Base-by-base conservation (phyloP, 2,888 invertebrate species). In the Sericinus montela region DNA sequence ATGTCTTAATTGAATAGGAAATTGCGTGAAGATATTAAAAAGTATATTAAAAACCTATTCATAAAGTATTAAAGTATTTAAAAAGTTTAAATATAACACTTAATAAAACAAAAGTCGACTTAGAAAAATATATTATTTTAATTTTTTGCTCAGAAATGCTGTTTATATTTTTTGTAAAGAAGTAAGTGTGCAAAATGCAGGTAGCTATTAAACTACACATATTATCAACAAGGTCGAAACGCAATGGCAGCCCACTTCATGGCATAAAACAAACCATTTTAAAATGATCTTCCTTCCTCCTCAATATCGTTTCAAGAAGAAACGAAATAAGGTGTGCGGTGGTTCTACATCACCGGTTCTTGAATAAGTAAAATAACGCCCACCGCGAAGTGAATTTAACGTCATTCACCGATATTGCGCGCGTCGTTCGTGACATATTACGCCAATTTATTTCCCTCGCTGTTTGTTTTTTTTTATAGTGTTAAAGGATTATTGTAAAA, bases 351-450 rank as follows among this genome's bases (percentile, higher is more conserved):
- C 65, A 69, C 52, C 75, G 72, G 82, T 59, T 55, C 43, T 42
- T 42, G 54, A 66, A 63, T 60, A 72, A 67, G 77, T 78, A 75
- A 80, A 80, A 67, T 75, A 63, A 69, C 72, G 71, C 64, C 66
- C 68, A 66, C 69, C 62, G 48, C 48, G 48, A 43, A 65, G 62
- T 65, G 58, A 74, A 76, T 72, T 75, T 62, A 41, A 29, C 73
- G 75, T 69, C 67, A 71, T 73, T 72, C 75, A 72, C 72, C 67
- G 67, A 63, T 70, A 70, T 59, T 75, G 80, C 72, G 77, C 67
- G 72, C 75, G 68, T 74, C 60, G 58, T 70, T 62, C 66, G 63
- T 62, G 65, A 62, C 65, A 57, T 53, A 50, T 36, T 44, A 40
- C 30, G 23, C n/a, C 45, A 30, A 56, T 52, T 57, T 52, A 48